Evolutionary conservation across 2,797 vertebrate species (phyloP), one percentile per base, ranked within the genome.

Genomic region (Petrocephalus sullivani): DNA sequence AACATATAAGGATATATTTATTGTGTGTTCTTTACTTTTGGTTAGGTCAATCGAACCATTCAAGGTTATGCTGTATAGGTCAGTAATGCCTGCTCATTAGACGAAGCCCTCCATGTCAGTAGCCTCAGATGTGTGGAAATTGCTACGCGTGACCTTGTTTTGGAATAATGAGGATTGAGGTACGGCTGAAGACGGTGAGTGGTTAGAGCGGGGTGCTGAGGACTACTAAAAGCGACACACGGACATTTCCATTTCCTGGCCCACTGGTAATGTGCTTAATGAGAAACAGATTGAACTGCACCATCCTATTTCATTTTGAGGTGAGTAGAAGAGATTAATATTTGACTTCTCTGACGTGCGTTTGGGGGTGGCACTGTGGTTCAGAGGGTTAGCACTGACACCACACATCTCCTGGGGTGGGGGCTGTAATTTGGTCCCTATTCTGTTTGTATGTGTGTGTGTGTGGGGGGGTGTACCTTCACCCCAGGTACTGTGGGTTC

Each of bases 221-320:
- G 83, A 85, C 54, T 41, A n/a, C 37, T 49, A 78, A 64, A 57
- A 16, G 57, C 86, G 23, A 89, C 87, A 67, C 58, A 85, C 53
- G 75, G 28, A 58, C 86, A 10, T 28, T 21, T 64, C 2, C 57
- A 6, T 41, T 49, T 6, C 75, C 19, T 75, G 46, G 49, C 49
- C 78, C 23, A 28, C 86, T 82, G 86, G 58, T 87, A 82, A 57
- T 28, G 19, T 7, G 28, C 67, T 86, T 86, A 86, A 87, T 21
- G 28, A 89, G 67, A 88, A 86, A 64, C 88, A 89, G 88, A 87
- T 64, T 51, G 14, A 19, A 37, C 71, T 28, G 3, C 56, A 57
- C n/a, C 54, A 57, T 10, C 33, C n/a, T 84, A 53, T 75, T 87
- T 21, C 57, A 41, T 41, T 21, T 21, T 41, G 81, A 23, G 16